Evolutionary conservation across 2,888 invertebrate species (phyloP).

Genomic region (Eilema caniola): DNA sequence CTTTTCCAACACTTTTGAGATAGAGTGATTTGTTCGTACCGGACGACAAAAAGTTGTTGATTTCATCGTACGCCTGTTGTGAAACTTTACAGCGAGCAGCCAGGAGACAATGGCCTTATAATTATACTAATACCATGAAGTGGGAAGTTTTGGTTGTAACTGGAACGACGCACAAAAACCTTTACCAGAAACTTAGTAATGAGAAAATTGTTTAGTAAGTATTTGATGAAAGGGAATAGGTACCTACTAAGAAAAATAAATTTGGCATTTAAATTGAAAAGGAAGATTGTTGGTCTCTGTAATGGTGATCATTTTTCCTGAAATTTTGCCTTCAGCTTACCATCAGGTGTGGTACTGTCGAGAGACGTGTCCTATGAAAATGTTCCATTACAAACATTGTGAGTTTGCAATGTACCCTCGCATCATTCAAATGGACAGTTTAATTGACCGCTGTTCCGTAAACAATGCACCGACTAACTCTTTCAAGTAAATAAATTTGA

Average conservation of each 20-base stretch:
- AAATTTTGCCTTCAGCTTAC: no score
- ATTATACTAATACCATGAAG: conserved; percentile 22
- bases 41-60: conserved; percentile 19
- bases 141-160: not conserved
- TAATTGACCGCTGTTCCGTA: not conserved
- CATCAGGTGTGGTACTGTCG: no score
- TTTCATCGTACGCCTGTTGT: conserved; percentile 14
- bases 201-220: not conserved
- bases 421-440: not conserved
- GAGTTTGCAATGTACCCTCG: not conserved
- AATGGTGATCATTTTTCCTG: no score
- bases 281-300: no score
- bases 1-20: conserved; percentile 12
- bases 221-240: not conserved
- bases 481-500: no score
- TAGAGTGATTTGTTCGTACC: conserved; percentile 18
- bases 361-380: not conserved
- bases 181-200: not conserved
- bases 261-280: no score
- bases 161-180: not conserved
- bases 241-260: no score
- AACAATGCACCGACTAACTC: no score
- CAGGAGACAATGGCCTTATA: conserved; percentile 22
- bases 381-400: not conserved
- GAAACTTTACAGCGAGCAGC: conserved; percentile 17